Conservation (phyloP, 2,797 vertebrate genomes). For the Cryptoprocta ferox region DNA sequence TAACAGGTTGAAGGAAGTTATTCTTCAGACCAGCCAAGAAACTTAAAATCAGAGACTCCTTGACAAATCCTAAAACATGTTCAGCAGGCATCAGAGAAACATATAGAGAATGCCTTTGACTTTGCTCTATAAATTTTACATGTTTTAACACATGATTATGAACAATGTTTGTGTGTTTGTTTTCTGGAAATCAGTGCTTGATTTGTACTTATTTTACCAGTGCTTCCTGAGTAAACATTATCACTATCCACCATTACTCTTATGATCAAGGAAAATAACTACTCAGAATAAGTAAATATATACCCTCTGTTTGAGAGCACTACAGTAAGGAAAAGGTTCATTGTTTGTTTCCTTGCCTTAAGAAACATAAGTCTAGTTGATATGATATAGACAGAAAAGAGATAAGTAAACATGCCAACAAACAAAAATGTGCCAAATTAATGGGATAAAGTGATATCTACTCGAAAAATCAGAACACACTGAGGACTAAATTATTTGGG, state of each 20-base stretch:
- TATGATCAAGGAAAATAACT: neutral
- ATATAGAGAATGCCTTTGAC: neutral
- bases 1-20: neutral
- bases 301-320: neutral
- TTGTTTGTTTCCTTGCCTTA: neutral
- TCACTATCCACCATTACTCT: neutral
- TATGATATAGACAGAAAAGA: neutral
- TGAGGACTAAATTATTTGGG: neutral
- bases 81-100: neutral
- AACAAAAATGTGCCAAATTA: neutral
- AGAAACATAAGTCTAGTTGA: neutral
- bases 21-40: neutral
- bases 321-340: neutral
- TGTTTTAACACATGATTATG: neutral
- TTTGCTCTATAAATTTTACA: neutral
- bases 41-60: neutral
- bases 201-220: neutral
- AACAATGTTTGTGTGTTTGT: neutral
- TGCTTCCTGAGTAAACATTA: neutral
- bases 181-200: neutral
- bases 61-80: neutral
- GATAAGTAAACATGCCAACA: neutral
- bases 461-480: neutral
- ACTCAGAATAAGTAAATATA: neutral
- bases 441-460: neutral